Evolutionary conservation across 2,113 vertebrate species (phyloP).

Genomic region (Noturus placidus): DNA sequence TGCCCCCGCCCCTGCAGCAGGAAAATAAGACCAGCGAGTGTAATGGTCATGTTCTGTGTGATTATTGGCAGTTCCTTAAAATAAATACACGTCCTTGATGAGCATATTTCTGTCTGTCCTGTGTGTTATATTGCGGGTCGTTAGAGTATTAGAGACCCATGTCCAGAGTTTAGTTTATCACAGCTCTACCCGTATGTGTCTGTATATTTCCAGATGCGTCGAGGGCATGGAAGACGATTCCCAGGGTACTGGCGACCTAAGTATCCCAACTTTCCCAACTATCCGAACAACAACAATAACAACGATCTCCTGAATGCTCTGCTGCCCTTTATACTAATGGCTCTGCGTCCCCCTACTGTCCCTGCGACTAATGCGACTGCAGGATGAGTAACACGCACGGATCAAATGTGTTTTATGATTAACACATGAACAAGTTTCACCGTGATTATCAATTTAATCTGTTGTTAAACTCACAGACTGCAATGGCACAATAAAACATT

Average conservation of each 20-base stretch:
- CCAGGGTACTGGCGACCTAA: no score
- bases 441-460: not conserved
- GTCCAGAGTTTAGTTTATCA: not conserved
- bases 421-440: not conserved
- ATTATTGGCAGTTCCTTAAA: not conserved
- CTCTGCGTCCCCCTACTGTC: not conserved
- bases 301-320: not conserved
- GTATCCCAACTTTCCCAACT: not conserved
- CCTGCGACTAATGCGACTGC: not conserved
- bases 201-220: not conserved
- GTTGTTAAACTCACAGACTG: not conserved
- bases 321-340: not conserved
- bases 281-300: not conserved
- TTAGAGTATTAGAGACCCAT: not conserved
- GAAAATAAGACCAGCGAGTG: not conserved
- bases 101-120: slow-evolving; percentile 16
- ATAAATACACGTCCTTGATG: not conserved
- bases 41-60: not conserved
- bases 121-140: not conserved
- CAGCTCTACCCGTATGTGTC: not conserved
- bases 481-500: not conserved
- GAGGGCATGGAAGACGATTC: not conserved
- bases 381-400: not conserved
- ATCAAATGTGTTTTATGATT: not conserved
- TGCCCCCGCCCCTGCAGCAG: not conserved